Evolutionary conservation across 2,113 vertebrate species (phyloP), one percentile per base, ranked within the genome.

Genomic region (Cepphus grylle): DNA sequence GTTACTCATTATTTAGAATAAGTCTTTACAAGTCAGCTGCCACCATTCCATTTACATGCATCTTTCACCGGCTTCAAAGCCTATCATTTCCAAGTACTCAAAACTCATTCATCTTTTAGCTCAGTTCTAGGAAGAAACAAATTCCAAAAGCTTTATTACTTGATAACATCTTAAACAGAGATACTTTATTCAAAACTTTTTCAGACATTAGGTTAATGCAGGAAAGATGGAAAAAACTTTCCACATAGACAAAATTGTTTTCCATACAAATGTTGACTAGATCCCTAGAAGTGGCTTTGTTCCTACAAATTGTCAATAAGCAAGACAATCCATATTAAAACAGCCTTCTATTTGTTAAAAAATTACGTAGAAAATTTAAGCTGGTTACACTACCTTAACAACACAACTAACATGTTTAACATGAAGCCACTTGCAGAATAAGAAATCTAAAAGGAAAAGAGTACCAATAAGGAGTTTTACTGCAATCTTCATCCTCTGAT

Each of bases 381-480:
- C 92, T 94, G 95, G 93, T 97, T 98, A 98, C 61, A 93, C 94
- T 97, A 97, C 56, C 88, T 97, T 94, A 98, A 97, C 93, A 98
- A 84, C 93, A 97, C 83, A 96, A 43, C 87, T 97, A 98, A 90
- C 25, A 53, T 25, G 1, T 95, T 86, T 94, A 97, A 97, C 79
- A 81, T 70, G 87, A 96, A 90, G 53, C 80, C 52, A 42, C n/a
- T 19, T 70, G 34, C 27, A 69, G 84, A 77, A 83, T 95, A 97
- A 83, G 6, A 96, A 59, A 73, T 87, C 92, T 97, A 97, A 93
- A 97, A 95, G 52, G 53, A 93, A 96, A 72, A 81, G 70, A 95
- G 59, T 96, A 90, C 86, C 71, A 94, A 82, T 56, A 88, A 27
- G 84, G 90, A 94, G 61, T 88, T 96, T 88, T 86, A 91, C 21